phyloP scores from a whole-genome alignment of 2,888 invertebrate genomes.

The Colletes collaris region DNA sequence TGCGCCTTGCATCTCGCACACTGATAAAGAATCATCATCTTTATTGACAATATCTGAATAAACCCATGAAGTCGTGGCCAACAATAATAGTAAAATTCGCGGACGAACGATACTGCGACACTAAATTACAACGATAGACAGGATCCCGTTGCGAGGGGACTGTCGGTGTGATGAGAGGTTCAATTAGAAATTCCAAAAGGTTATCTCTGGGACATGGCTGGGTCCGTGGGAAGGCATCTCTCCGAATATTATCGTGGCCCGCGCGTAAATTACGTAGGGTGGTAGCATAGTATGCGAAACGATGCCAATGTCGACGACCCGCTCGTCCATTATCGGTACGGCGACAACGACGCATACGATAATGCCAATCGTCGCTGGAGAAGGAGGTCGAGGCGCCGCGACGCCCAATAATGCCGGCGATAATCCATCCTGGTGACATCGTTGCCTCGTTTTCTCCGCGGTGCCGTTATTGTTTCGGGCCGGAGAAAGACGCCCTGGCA shows the following conservation, averaged over 20 bases:
- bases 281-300: conserved; percentile 59
- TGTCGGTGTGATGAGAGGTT: conserved; percentile 17
- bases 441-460: conserved; percentile 25
- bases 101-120: neutral
- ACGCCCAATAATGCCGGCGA: conserved; percentile 49
- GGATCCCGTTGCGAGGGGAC: neutral
- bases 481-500: neutral
- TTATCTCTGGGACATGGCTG: conserved; percentile 35
- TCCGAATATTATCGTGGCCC: conserved; percentile 59
- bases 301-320: conserved; percentile 46
- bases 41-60: no score
- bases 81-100: no score
- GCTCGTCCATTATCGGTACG: conserved; percentile 63
- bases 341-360: conserved; percentile 51
- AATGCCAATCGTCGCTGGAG: conserved; percentile 38
- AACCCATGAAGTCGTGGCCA: no score
- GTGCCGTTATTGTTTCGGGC: conserved; percentile 13
- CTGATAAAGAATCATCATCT: no score
- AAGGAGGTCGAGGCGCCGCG: conserved; percentile 37
- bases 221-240: conserved; percentile 47
- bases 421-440: conserved; percentile 56
- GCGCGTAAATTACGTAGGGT: conserved; percentile 63
- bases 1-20: no score
- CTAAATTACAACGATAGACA: no score
- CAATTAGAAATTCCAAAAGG: conserved; percentile 66